A percentile compares a stretch with the other conserved stretches of the same genome.
phyloP scores from a whole-genome alignment of 2,797 vertebrate species.

The Octomys mimax region DNA sequence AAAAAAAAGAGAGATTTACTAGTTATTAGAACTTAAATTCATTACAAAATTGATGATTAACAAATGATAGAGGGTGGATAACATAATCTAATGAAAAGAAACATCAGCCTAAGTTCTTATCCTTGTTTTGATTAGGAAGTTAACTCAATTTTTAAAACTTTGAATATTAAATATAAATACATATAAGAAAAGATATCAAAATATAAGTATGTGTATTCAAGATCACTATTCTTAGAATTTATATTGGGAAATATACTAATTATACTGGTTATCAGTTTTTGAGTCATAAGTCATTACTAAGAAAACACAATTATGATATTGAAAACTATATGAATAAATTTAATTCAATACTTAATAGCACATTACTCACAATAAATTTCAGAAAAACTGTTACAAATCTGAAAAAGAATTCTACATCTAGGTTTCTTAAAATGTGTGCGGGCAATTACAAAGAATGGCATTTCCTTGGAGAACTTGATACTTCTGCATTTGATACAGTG shows the following conservation, averaged over 20 bases:
- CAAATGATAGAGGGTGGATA: neutral
- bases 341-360: neutral
- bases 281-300: neutral
- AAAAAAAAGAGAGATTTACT: neutral
- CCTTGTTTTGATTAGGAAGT: neutral
- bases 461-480: neutral
- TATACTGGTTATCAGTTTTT: neutral
- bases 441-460: neutral
- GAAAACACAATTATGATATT: neutral
- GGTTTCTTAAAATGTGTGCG: neutral
- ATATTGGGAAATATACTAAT: neutral
- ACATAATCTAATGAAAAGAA: conserved; percentile 36
- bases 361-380: neutral
- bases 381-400: conserved; percentile 18
- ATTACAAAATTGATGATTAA: conserved; percentile 66
- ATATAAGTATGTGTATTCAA: neutral
- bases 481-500: neutral
- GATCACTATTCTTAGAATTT: neutral
- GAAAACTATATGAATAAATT: neutral
- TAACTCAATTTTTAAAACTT: conserved; percentile 37
- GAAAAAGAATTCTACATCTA: neutral
- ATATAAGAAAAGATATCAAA: neutral
- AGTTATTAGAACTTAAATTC: conserved; percentile 21
- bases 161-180: neutral
- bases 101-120: neutral